Conservation (phyloP, 2,113 vertebrate genomes). For the Prunella fulvescens region DNA sequence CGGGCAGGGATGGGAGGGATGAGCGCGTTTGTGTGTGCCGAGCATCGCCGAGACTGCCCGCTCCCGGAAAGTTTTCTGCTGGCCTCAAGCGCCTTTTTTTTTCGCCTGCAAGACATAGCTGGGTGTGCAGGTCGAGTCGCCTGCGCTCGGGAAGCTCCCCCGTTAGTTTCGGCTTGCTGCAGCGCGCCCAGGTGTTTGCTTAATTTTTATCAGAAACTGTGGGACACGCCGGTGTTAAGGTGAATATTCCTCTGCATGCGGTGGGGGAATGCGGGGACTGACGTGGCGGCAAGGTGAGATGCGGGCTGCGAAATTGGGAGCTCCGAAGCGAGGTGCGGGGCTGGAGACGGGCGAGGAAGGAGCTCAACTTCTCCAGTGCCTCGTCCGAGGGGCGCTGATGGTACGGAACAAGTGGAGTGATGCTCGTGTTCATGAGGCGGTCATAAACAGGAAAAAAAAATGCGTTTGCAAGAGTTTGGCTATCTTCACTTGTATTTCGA, state of each 20-base stretch:
- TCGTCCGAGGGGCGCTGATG: rapidly evolving
- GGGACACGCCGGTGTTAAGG: rapidly evolving
- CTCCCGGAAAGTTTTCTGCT: neutral
- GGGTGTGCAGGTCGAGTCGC: neutral
- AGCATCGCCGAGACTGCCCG: neutral
- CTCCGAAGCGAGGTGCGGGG: neutral
- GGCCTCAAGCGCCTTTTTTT: neutral
- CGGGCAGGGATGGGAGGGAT: neutral
- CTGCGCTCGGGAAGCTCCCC: neutral
- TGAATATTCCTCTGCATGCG: neutral
- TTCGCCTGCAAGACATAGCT: neutral
- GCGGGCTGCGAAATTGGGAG: neutral
- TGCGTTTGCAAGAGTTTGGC: rapidly evolving
- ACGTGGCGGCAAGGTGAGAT: neutral
- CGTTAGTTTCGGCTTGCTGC: neutral
- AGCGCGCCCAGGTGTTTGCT: neutral
- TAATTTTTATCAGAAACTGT: neutral
- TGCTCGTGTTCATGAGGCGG: rapidly evolving
- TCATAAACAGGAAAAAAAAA: neutral
- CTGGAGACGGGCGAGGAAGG: neutral
- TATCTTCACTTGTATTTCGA: neutral
- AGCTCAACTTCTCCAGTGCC: neutral
- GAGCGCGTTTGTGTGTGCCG: neutral
- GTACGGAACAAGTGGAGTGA: rapidly evolving
- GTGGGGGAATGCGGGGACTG: neutral